Evolutionary conservation across 2,113 vertebrate species (phyloP), one percentile per base, ranked within the genome.

Genomic region (Psammodynastes pulverulentus): DNA sequence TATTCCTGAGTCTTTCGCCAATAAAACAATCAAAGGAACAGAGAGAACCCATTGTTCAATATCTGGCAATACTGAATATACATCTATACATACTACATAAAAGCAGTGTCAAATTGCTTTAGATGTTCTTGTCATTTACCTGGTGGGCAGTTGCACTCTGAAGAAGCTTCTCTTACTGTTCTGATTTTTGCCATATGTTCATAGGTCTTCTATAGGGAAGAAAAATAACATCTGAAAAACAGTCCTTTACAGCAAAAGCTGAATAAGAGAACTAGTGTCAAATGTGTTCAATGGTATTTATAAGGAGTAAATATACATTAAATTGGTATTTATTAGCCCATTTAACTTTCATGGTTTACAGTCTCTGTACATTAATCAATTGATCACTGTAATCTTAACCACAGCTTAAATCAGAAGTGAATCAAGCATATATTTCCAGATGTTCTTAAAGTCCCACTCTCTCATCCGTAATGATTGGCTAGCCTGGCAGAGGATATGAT

Each of bases 141-240:
- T 99, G 99, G 98, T 92, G 99, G 99, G 94, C 99, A 99, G 97
- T 95, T 99, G 97, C 99, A 99, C 54, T 99, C 99, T 94, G 98
- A 96, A 96, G 98, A 95, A 23, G 96, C 96, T 96, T 99, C 98
- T 96, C 99, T 98, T 9, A 97, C 98, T n/a, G 97, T 98, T 96
- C 99, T 97, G 79, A 98, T 98, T 98, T 98, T 99, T 86, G 98
- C 98, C 95, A 98, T 97, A 95, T 99, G 97, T 96, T 99, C 99
- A 89, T 99, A 99, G 90, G 99, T 98, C 97, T 98, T 98, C 99
- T 99, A 97, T 17, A 95, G 90, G 23, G 67, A 96, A 92, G 52
- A 97, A 88, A 95, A 95, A 91, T 91, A 58, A 39, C 23, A 54
- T 94, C 90, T 95, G 94, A 54, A 87, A 94, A 29, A 3, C 0